Evolutionary conservation across 2,888 invertebrate genomes (phyloP).

Genomic region (Limnephilus marmoratus): DNA sequence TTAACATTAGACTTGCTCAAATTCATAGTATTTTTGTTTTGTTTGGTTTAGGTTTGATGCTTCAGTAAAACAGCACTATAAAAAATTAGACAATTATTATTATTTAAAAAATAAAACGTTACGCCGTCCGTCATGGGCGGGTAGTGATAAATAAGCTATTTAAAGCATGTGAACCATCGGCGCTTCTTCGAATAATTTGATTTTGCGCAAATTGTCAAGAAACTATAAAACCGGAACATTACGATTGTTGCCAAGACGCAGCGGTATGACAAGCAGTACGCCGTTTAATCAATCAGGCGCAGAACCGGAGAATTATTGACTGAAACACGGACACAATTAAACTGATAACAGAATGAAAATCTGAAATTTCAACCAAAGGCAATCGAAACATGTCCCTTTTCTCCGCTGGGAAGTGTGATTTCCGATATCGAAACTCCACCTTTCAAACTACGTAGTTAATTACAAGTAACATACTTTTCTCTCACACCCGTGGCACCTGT

Average conservation of each 20-base stretch:
- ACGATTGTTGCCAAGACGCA: background rate
- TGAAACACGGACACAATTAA: background rate
- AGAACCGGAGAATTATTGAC: background rate
- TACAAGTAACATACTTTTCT: constrained; percentile 25
- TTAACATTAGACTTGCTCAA: background rate
- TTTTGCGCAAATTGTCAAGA: background rate
- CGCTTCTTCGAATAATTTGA: background rate
- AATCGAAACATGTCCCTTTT: background rate
- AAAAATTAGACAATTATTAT: background rate
- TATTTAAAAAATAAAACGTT: background rate
- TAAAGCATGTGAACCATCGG: background rate
- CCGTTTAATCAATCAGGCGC: background rate
- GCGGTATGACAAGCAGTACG: background rate
- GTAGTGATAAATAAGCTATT: background rate
- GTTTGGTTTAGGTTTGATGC: background rate
- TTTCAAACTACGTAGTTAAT: constrained; percentile 20
- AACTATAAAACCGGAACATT: background rate
- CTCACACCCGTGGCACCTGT: constrained; percentile 3
- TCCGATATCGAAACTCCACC: background rate
- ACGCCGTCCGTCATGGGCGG: background rate
- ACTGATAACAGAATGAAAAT: background rate
- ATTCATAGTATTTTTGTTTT: background rate
- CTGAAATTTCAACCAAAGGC: background rate
- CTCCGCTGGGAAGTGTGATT: background rate
- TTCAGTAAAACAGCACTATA: background rate